These are phyloP conservation scores for Dicaeum eximium DNA, from an alignment of 2,113 vertebrate species.

Conservation along the genomic window DNA sequence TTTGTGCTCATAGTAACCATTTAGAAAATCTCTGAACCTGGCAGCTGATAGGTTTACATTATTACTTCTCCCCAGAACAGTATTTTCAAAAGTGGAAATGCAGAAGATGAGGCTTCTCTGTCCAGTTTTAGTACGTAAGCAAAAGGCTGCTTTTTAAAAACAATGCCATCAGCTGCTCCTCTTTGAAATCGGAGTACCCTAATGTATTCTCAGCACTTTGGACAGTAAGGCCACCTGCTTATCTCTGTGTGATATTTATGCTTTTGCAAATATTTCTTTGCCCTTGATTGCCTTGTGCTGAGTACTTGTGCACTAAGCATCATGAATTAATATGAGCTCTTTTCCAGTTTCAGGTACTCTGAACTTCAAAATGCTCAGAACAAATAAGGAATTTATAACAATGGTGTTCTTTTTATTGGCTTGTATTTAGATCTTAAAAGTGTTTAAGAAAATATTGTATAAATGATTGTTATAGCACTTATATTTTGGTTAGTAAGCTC, in stretches of 20 bases:
- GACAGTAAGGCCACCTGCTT: neutral
- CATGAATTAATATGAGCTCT: neutral
- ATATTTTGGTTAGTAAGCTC: neutral
- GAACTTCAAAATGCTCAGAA: neutral
- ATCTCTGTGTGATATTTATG: neutral
- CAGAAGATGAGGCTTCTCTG: neutral
- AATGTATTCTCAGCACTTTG: neutral
- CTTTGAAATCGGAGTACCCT: neutral
- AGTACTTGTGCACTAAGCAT: neutral
- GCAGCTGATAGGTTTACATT: neutral
- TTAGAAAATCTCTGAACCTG: neutral
- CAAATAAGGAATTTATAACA: neutral
- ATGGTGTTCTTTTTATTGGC: neutral
- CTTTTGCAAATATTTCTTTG: slow-evolving; percentile 8
- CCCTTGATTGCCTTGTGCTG: neutral
- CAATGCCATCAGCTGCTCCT: neutral
- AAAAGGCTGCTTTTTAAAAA: neutral
- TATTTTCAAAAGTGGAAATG: neutral
- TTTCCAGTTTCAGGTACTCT: neutral
- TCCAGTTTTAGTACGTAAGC: neutral
- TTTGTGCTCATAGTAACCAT: neutral
- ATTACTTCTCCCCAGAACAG: neutral
- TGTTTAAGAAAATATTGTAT: neutral
- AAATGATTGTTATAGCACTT: neutral
- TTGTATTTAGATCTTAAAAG: neutral